A percentile compares a stretch with the other conserved stretches of the same genome.
phyloP scores from a whole-genome alignment of 2,797 vertebrate genomes.

The Sarcophilus harrisii region DNA sequence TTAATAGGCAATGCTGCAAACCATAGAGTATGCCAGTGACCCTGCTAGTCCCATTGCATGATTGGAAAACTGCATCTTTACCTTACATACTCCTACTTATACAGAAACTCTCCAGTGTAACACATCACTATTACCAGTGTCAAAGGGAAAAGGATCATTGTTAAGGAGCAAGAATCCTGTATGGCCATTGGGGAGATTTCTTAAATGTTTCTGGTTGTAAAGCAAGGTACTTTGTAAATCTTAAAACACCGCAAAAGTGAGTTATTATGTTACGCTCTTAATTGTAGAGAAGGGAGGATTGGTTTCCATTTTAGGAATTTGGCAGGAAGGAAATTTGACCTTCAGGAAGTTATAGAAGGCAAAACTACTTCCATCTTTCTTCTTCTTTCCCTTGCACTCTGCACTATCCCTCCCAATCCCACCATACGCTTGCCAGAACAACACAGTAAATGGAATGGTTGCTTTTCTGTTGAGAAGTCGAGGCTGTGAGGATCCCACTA shows the following conservation, averaged over 20 bases:
- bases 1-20: not conserved
- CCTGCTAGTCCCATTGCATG: not conserved
- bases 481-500: not conserved
- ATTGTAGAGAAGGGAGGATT: not conserved
- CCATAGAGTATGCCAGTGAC: not conserved
- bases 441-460: not conserved
- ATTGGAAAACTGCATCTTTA: not conserved
- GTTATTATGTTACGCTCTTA: not conserved
- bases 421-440: not conserved
- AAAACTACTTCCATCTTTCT: not conserved
- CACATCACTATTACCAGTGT: not conserved
- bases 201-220: not conserved
- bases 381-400: not conserved
- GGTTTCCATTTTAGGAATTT: not conserved
- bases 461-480: not conserved
- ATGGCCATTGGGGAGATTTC: not conserved
- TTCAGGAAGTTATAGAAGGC: not conserved
- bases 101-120: not conserved
- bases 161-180: not conserved
- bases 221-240: not conserved
- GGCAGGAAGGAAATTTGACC: not conserved
- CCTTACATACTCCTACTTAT: not conserved
- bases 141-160: not conserved
- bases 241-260: not conserved
- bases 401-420: not conserved